Base-by-base conservation (phyloP, 2,888 invertebrate genomes). In the Drosophila robusta region DNA sequence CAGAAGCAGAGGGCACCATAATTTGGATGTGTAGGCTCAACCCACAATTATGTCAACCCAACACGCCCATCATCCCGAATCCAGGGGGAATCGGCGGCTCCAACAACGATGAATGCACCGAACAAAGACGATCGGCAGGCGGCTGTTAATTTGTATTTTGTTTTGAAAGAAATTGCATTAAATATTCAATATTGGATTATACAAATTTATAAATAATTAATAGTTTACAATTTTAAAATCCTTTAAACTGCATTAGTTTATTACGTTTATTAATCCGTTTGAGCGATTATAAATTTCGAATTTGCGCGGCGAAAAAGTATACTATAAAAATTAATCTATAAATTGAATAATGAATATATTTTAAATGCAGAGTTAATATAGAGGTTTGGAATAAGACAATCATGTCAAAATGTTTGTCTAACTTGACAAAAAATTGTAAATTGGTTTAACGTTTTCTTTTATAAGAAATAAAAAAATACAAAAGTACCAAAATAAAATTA, bases 1-100 rank as follows among this genome's bases (percentile, higher is more conserved):
- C 49, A 3, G 41, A 11, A 18, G 49, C 29, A 6, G 44, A 63
- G n/a, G 55, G 54, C 14, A 38, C 39, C 1, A 7, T 41, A 5
- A 9, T 36, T 18, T 8, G n/a, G 7, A 8, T 16, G 42, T 45
- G 45, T 14, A 8, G 12, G 24, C 12, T n/a, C 4, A 14, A 2
- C 4, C 24, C 38, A 6, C 8, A 8, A 14, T 5, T 39, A 14
- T 39, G 38, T 39, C 3, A 7, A 3, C 12, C 12, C 11, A 32
- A 32, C 32, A 11, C 11, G 11, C 32, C 11, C 3, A 7, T 8
- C 8, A 1, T 7, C 11, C 34, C 12, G 12, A 4, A 11, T 4
- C 12, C 34, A 12, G 11, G 34, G 0, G 38, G 38, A 3, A 14
- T 2, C 14, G 38, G 14, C n/a, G 4, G n/a, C 6, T 14, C 7